Evolutionary conservation across 1,140 invertebrate species (phyloP).

Genomic region (Tachypleus tridentatus): DNA sequence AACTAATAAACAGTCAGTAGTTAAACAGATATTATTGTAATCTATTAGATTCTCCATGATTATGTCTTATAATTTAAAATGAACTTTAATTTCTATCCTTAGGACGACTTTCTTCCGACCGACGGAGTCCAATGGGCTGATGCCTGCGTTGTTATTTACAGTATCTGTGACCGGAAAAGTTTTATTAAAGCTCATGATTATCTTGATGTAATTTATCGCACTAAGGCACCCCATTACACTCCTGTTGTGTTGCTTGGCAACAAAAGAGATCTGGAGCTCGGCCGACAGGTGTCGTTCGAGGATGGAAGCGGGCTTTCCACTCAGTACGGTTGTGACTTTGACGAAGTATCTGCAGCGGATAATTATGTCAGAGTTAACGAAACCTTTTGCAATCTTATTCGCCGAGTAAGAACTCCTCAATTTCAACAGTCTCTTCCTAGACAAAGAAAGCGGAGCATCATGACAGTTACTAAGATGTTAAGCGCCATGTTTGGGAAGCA

Average conservation of each 20-base stretch:
- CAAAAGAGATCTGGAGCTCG: constrained; percentile 61
- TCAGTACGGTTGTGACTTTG: constrained; percentile 32
- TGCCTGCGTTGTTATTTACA: constrained; percentile 63
- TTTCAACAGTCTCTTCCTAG: not conserved
- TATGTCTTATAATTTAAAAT: no score
- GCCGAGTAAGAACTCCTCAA: not conserved
- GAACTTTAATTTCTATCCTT: no score
- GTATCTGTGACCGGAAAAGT: constrained; percentile 55
- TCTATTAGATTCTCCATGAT: no score
- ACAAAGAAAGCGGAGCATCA: constrained; percentile 11
- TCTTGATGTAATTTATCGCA: not conserved
- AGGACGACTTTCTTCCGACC: constrained; percentile 30
- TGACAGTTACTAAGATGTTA: constrained; percentile 11
- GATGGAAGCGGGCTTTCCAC: constrained; percentile 38
- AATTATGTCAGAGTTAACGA: constrained; percentile 6
- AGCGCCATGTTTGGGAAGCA: constrained; percentile 5
- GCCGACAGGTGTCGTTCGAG: constrained; percentile 40
- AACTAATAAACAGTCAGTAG: no score
- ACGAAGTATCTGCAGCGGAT: constrained; percentile 27
- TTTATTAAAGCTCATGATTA: constrained; percentile 46
- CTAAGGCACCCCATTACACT: constrained; percentile 9
- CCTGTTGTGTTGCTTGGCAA: constrained; percentile 54
- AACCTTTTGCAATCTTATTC: constrained; percentile 4
- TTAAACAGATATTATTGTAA: no score
- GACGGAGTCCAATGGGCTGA: constrained; percentile 59